Evolutionary conservation across 2,113 vertebrate genomes (phyloP), one percentile per base, ranked within the genome.

Genomic region (Cardinalis cardinalis): DNA sequence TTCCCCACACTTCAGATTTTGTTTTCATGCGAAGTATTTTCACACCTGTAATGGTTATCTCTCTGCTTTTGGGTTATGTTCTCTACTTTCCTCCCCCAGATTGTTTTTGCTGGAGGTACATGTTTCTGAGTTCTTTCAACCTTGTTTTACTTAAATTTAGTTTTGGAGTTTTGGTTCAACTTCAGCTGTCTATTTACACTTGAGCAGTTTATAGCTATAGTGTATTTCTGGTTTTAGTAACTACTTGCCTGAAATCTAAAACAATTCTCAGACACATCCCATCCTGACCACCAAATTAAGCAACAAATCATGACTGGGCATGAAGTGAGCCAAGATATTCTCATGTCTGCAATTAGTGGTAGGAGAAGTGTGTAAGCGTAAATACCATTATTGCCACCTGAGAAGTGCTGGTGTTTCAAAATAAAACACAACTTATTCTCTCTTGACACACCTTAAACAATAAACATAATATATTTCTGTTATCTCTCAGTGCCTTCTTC

Each of bases 391-490:
- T 24, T 68, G 19, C 6, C 17, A 69, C 23, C 24, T 69, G 14
- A 81, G 51, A 77, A 68, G 6, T 78, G 12, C 31, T 66, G 36
- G 7, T 63, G 25, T 66, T 88, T 83, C 48, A 52, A 38, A 46
- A 83, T 49, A 77, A 73, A 75, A 69, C 13, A 43, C 10, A 10
- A 10, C 64, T 72, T 58, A 24, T 69, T 88, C 29, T 78, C 23
- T 48, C 40, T 44, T 59, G 28, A 51, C n/a, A 55, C 18, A 74
- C 7, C 24, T 88, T 59, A 82, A 84, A 38, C 10, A 80, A 29
- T 80, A 90, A 90, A 68, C 18, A n/a, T 41, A 32, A 66, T 48
- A 24, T 19, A 53, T 59, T 82, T 88, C 40, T 87, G 10, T 81
- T 24, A 64, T 80, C 43, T 73, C 18, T 74, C 58, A 64, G 6